phyloP scores from a whole-genome alignment of 2,797 vertebrate species.

The Microctenopoma steveboyesi region DNA sequence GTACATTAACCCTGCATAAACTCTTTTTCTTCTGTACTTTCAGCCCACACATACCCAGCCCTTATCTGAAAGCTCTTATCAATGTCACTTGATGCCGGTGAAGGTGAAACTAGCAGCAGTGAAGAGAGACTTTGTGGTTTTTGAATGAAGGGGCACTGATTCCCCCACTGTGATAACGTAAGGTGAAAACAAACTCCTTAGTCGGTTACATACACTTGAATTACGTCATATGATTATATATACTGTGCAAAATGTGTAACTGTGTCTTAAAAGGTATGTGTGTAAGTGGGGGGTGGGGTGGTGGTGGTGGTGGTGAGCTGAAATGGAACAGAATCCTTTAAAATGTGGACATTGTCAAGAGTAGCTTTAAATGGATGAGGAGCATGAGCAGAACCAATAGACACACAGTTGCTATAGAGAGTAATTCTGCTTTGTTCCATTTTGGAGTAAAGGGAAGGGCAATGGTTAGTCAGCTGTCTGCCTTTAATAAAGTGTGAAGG shows the following conservation, averaged over 20 bases:
- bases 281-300: too few relatives aligned
- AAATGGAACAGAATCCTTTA: not conserved
- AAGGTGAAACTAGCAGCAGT: slow-evolving; percentile 49
- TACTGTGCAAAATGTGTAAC: slow-evolving; percentile 4
- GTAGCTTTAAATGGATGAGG: slow-evolving; percentile 14
- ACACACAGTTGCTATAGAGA: slow-evolving; percentile 25
- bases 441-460: slow-evolving; percentile 35
- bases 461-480: slow-evolving; percentile 59
- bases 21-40: slow-evolving; percentile 15
- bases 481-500: slow-evolving; percentile 43
- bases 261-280: not conserved
- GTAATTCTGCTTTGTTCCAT: slow-evolving; percentile 38
- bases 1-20: slow-evolving; percentile 26
- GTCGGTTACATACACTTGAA: slow-evolving; percentile 9
- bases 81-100: slow-evolving; percentile 73
- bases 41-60: slow-evolving; percentile 49
- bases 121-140: slow-evolving; percentile 74
- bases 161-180: slow-evolving; percentile 38
- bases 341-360: slow-evolving; percentile 7
- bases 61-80: slow-evolving; percentile 74
- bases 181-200: slow-evolving; percentile 50
- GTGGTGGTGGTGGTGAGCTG: not conserved
- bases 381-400: slow-evolving; percentile 24
- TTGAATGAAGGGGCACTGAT: slow-evolving; percentile 44
- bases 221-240: slow-evolving; percentile 20